Percentiles rank a stretch among this genome's conserved stretches.
Conservation (phyloP, 1,140 invertebrate species). For the Formica selysi region DNA sequence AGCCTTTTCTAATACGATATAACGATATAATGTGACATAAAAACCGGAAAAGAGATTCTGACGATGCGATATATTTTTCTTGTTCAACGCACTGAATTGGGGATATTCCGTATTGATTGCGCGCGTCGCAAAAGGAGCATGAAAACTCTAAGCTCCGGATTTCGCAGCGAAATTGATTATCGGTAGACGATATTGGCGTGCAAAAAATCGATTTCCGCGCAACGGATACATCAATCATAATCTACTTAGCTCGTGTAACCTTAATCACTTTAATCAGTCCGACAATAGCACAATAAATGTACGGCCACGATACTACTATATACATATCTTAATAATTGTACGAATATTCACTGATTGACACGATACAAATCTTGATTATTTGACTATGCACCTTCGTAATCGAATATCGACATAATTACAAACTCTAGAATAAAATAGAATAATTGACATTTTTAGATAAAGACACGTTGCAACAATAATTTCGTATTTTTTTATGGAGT, state of each 20-base stretch:
- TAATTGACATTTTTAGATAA: not conserved
- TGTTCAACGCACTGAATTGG: slow-evolving; percentile 47
- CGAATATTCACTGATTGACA: not conserved
- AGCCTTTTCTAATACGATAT: slow-evolving; percentile 3
- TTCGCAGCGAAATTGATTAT: slow-evolving; percentile 65
- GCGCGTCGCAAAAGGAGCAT: slow-evolving; percentile 41
- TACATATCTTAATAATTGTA: not conserved
- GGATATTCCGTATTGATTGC: slow-evolving; percentile 44
- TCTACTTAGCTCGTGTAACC: slow-evolving; percentile 44
- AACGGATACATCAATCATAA: slow-evolving; percentile 65
- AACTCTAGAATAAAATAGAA: not conserved
- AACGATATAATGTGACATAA: slow-evolving; percentile 41
- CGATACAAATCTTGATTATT: not conserved
- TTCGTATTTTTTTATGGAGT: not conserved
- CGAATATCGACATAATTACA: not conserved
- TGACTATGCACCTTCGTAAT: not conserved
- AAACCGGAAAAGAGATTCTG: slow-evolving; percentile 28
- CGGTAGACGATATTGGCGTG: slow-evolving; percentile 1
- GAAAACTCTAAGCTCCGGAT: slow-evolving; percentile 25
- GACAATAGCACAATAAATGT: slow-evolving; percentile 26
- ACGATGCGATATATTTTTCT: slow-evolving; percentile 46
- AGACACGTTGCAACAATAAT: not conserved
- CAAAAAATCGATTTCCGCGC: slow-evolving; percentile 57
- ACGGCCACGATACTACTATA: not conserved
- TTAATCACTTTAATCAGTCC: slow-evolving; percentile 47